Conservation (phyloP, 1,140 invertebrate genomes). For the Lordiphosa mommai region DNA sequence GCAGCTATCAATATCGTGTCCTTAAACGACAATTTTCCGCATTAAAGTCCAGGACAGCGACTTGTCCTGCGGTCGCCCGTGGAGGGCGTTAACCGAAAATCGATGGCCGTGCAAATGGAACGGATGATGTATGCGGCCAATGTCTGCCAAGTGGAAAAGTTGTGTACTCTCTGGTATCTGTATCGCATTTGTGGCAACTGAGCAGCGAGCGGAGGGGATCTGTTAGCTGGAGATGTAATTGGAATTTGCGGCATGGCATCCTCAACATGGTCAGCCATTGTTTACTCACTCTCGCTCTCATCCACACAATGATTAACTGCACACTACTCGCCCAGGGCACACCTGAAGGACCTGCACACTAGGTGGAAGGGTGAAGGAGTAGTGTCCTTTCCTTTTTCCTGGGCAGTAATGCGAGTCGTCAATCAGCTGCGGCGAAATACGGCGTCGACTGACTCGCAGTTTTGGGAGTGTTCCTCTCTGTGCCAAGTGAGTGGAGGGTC, state of each 20-base stretch:
- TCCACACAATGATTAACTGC: conserved; percentile 73
- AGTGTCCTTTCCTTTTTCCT: conserved; percentile 26
- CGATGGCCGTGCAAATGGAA: conserved; percentile 75
- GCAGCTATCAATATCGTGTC: conserved; percentile 39
- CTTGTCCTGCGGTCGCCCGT: conserved; percentile 31
- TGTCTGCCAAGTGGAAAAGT: conserved; percentile 63
- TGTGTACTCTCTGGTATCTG: conserved; percentile 33
- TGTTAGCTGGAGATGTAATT: conserved; percentile 57
- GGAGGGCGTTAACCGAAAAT: conserved; percentile 70
- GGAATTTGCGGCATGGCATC: conserved; percentile 52
- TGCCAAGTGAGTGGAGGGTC: conserved; percentile 17
- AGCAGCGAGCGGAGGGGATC: not conserved
- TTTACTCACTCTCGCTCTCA: conserved; percentile 69
- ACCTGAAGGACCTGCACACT: conserved; percentile 10
- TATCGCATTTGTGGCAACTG: conserved; percentile 14
- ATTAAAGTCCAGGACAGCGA: conserved; percentile 39
- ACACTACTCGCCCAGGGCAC: conserved; percentile 29
- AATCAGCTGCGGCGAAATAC: conserved; percentile 81
- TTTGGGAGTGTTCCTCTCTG: not conserved
- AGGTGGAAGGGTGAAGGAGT: conserved; percentile 26
- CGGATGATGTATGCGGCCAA: conserved; percentile 71
- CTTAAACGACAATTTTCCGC: conserved; percentile 47
- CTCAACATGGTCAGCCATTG: conserved; percentile 33
- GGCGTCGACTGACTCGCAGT: conserved; percentile 81
- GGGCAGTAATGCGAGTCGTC: conserved; percentile 64